A percentile compares a stretch with the other conserved stretches of the same genome.
These are phyloP conservation scores for Parapristionchus giblindavisi DNA, from an alignment of 2,888 invertebrate species.

Conservation along the genomic window DNA sequence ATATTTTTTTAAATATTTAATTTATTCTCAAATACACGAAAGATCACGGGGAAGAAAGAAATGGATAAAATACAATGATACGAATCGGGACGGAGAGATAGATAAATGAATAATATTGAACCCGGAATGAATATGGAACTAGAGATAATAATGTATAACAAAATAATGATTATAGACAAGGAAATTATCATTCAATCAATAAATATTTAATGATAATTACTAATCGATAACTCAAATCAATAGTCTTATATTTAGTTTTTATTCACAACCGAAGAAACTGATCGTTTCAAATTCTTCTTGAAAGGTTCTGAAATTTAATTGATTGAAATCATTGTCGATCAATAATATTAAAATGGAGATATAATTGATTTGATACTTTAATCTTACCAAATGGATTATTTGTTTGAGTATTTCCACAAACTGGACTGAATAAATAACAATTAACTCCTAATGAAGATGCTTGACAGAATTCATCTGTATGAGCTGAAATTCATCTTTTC, in stretches of 20 bases:
- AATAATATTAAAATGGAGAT: background rate
- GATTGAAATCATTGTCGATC: background rate
- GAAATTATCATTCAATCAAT: no score
- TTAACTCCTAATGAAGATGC: conserved; percentile 59
- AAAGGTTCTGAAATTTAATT: conserved; percentile 21
- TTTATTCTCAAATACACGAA: no score
- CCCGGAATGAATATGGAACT: no score
- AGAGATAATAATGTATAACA: no score
- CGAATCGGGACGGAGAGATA: no score
- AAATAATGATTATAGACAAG: no score
- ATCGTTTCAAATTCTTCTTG: conserved; percentile 16
- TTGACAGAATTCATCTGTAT: conserved; percentile 65
- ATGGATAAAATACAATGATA: no score
- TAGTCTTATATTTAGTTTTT: background rate
- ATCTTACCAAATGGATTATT: conserved; percentile 11
- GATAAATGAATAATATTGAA: no score
- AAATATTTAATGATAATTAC: no score
- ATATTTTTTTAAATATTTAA: background rate
- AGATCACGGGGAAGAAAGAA: no score
- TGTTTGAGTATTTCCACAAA: background rate
- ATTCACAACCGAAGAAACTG: background rate
- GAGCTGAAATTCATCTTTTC: no score
- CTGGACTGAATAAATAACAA: conserved; percentile 61
- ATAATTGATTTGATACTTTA: background rate
- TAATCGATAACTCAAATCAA: no score